These are phyloP conservation scores for Congeria kusceri DNA, from an alignment of 2,888 invertebrate genomes.

Conservation along the genomic window DNA sequence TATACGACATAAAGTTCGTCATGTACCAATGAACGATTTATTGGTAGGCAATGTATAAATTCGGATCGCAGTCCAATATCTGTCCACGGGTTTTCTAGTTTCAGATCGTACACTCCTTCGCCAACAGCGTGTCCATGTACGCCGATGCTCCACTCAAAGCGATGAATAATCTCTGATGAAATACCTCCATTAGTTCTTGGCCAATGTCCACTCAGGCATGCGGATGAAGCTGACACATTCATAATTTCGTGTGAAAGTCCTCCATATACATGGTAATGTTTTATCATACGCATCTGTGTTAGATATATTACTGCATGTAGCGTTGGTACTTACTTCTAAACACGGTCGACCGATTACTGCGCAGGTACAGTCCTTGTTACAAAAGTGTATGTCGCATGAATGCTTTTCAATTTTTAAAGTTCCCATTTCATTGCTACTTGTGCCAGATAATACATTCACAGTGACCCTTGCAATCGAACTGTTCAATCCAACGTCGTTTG, in stretches of 20 bases:
- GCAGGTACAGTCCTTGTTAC: conserved; percentile 64
- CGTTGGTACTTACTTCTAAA: too few species aligned
- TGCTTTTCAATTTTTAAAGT: conserved; percentile 31
- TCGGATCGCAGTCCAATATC: too few species aligned
- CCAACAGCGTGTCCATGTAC: conserved; percentile 36
- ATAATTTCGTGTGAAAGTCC: neutral
- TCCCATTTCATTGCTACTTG: conserved; percentile 11
- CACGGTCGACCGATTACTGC: conserved; percentile 60
- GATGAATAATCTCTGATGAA: neutral
- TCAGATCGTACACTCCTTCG: conserved; percentile 48
- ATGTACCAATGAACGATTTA: conserved; percentile 36
- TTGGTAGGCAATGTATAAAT: too few species aligned
- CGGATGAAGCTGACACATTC: conserved; percentile 14
- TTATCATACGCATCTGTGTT: neutral
- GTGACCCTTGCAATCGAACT: too few species aligned
- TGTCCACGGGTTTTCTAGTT: too few species aligned
- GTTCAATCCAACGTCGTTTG: conserved; percentile 55
- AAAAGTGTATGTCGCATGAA: too few species aligned
- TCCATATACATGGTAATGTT: conserved; percentile 2
- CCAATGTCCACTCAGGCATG: too few species aligned
- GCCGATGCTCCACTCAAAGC: conserved; percentile 64
- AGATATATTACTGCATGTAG: neutral
- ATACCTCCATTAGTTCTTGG: neutral
- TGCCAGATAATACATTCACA: neutral
- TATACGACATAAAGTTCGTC: conserved; percentile 5